Conservation (phyloP, 2,888 invertebrate species). For the Drosophila mulleri region DNA sequence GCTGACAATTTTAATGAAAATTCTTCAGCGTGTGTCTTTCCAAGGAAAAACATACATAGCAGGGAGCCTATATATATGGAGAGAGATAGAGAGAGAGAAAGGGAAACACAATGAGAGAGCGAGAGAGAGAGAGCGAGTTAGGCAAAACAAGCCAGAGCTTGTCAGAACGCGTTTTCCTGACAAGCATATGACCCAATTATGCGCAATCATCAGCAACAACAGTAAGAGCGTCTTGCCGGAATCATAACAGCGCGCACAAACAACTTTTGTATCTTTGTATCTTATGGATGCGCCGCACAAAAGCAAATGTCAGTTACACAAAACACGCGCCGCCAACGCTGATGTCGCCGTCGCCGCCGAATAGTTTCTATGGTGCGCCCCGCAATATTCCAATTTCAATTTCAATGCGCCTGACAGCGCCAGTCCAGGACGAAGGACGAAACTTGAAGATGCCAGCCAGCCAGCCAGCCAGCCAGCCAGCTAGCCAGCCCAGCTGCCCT, state of each 20-base stretch:
- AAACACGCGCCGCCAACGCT: constrained; percentile 56
- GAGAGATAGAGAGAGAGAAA: not conserved
- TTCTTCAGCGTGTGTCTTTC: constrained; percentile 47
- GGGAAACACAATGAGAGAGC: not conserved
- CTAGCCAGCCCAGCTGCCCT: constrained; percentile 17
- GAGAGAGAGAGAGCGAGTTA: not conserved
- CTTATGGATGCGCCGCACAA: constrained; percentile 54
- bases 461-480: not conserved
- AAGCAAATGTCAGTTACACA: constrained; percentile 73
- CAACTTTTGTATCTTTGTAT: constrained; percentile 64
- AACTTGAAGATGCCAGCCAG: constrained; percentile 5
- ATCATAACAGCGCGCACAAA: constrained; percentile 58
- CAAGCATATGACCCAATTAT: constrained; percentile 80
- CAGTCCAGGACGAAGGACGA: constrained; percentile 56
- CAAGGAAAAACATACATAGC: constrained; percentile 21
- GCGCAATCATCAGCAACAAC: constrained; percentile 66
- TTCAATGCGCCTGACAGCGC: constrained; percentile 78
- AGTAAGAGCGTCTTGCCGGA: constrained; percentile 44
- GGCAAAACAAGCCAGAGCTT: not conserved
- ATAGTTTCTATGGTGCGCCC: constrained; percentile 43
- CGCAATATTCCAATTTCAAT: constrained; percentile 67
- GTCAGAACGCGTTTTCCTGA: constrained; percentile 64
- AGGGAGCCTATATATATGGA: constrained; percentile 9
- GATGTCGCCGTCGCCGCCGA: constrained; percentile 43
- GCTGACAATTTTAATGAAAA: constrained; percentile 76